These are phyloP conservation scores for Gobiocypris rarus DNA, from an alignment of 2,113 vertebrate genomes.

Conservation along the genomic window DNA sequence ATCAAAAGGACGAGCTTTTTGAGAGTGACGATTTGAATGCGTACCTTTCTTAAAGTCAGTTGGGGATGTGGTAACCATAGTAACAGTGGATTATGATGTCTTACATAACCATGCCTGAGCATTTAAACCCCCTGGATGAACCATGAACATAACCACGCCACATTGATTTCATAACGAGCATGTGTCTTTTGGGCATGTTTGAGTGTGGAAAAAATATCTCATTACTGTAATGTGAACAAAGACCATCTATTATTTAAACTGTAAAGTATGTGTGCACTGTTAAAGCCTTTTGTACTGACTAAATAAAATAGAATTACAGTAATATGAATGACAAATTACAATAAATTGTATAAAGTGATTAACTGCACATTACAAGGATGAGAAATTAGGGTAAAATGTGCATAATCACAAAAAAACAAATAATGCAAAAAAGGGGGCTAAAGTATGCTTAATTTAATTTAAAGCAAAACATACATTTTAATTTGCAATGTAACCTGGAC, in stretches of 20 bases:
- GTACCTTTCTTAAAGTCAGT: slow-evolving; percentile 61
- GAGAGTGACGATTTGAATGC: slow-evolving; percentile 55
- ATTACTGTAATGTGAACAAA: background rate
- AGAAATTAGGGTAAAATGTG: background rate
- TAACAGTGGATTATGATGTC: slow-evolving; percentile 72
- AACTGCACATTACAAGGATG: background rate
- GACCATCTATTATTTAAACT: background rate
- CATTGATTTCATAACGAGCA: slow-evolving; percentile 60
- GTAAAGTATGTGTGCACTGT: background rate
- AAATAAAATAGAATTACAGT: background rate
- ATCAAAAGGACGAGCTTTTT: slow-evolving; percentile 38
- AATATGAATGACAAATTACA: background rate
- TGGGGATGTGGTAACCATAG: slow-evolving; percentile 71
- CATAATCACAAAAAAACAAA: too few relatives aligned
- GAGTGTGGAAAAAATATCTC: background rate
- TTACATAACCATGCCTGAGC: slow-evolving; percentile 72
- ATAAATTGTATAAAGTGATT: background rate
- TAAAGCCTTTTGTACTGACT: background rate
- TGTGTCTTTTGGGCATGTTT: slow-evolving; percentile 24
- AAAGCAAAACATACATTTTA: too few relatives aligned
- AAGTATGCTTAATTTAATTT: too few relatives aligned
- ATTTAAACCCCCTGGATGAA: slow-evolving; percentile 70
- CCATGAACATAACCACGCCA: too few relatives aligned
- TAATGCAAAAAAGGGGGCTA: too few relatives aligned
- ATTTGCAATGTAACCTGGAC: too few relatives aligned